These are phyloP conservation scores for Aphelenchoides bicaudatus DNA, from an alignment of 2,888 invertebrate genomes.

Conservation along the genomic window DNA sequence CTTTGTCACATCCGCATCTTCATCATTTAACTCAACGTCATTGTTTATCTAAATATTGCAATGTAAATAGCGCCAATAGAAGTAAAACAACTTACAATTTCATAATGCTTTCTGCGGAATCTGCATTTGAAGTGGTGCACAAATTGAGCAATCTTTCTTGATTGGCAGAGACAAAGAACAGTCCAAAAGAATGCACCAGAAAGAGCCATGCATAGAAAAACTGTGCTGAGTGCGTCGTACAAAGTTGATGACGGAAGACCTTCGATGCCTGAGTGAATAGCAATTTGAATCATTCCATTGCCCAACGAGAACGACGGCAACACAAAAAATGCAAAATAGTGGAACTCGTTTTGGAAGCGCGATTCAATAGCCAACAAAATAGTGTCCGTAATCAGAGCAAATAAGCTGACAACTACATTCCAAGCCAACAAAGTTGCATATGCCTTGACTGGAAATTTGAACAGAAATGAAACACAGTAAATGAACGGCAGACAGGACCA, in stretches of 20 bases:
- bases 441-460: slow-evolving; percentile 39
- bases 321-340: slow-evolving; percentile 20
- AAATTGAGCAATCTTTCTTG: slow-evolving; percentile 29
- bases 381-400: slow-evolving; percentile 29
- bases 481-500: slow-evolving; percentile 47
- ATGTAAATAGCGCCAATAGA: slow-evolving; percentile 18
- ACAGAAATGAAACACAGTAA: slow-evolving; percentile 51
- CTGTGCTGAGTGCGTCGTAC: slow-evolving; percentile 34
- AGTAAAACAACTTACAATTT: slow-evolving; percentile 19
- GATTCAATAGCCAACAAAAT: slow-evolving; percentile 21
- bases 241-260: slow-evolving; percentile 4
- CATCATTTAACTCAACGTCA: slow-evolving; percentile 21
- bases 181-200: slow-evolving; percentile 41
- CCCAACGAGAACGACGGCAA: slow-evolving; percentile 31
- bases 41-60: slow-evolving; percentile 20
- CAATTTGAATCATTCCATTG: slow-evolving; percentile 25
- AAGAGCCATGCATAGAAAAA: slow-evolving; percentile 36
- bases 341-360: slow-evolving; percentile 10
- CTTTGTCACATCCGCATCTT: slow-evolving; percentile 37
- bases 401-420: slow-evolving; percentile 38
- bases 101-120: slow-evolving; percentile 18
- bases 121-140: slow-evolving; percentile 17
- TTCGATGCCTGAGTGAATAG: slow-evolving; percentile 17
- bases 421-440: slow-evolving; percentile 41
- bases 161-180: slow-evolving; percentile 42